These are phyloP conservation scores for Mythimna ferrago DNA, from an alignment of 2,888 invertebrate genomes.

Conservation along the genomic window DNA sequence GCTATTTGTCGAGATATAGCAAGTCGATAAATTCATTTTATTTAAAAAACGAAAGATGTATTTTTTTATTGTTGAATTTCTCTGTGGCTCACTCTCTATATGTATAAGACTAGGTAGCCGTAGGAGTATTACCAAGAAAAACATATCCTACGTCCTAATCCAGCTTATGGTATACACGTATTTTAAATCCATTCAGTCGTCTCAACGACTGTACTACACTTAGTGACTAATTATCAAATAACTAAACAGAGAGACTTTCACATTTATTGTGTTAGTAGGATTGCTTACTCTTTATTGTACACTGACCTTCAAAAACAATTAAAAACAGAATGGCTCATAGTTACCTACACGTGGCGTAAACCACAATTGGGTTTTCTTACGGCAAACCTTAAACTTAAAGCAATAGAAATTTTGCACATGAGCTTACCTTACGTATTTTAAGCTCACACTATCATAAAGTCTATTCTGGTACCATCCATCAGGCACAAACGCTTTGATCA, in stretches of 20 bases:
- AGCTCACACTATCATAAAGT: neutral
- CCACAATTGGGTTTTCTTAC: no score
- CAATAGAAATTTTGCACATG: no score
- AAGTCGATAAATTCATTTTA: slow-evolving; percentile 1
- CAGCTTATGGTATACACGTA: neutral
- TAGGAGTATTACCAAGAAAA: neutral
- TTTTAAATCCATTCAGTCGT: neutral
- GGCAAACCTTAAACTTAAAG: no score
- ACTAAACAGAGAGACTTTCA: neutral
- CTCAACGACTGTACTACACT: no score
- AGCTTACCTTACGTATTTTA: neutral
- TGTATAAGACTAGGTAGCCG: no score
- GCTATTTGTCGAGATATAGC: neutral
- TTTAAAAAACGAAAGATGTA: neutral
- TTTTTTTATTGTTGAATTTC: neutral
- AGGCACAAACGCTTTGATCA: slow-evolving; percentile 32
- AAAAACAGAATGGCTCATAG: no score
- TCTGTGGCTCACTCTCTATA: neutral
- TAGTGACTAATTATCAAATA: neutral
- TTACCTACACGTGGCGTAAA: no score
- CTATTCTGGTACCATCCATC: neutral
- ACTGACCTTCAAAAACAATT: no score
- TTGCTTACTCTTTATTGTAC: no score
- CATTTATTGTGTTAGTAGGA: neutral
- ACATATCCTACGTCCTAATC: neutral